Evolutionary conservation across 2,888 invertebrate genomes (phyloP).

Genomic region (Gortyna flavago): DNA sequence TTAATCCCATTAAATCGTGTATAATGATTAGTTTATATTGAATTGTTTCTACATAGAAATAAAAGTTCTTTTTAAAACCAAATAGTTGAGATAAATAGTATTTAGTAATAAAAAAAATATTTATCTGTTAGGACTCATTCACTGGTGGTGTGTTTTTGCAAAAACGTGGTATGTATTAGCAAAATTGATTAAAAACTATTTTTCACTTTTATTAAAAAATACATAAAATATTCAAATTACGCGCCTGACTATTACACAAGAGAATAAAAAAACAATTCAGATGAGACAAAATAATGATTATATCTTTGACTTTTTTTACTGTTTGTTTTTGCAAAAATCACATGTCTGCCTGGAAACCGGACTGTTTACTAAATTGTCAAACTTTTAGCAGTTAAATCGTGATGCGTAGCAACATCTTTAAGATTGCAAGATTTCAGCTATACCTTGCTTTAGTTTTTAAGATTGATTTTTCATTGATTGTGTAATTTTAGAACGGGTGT

Average conservation of each 20-base stretch:
- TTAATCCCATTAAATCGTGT: conserved; percentile 68
- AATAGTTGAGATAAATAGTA: conserved; percentile 75
- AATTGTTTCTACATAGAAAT: conserved; percentile 72
- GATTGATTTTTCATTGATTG: conserved; percentile 59
- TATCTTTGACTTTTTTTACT: conserved; percentile 17
- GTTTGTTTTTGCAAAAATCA: conserved; percentile 59
- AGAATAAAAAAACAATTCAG: conserved; percentile 15
- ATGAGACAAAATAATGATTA: conserved; percentile 27
- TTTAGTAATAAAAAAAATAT: conserved; percentile 57
- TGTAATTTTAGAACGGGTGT: conserved; percentile 34
- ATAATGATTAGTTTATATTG: conserved; percentile 68
- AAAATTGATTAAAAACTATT: conserved; percentile 53
- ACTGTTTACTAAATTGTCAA: conserved; percentile 55
- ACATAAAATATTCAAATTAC: conserved; percentile 51
- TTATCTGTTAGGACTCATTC: conserved; percentile 52
- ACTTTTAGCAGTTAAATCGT: conserved; percentile 36
- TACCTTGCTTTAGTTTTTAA: conserved; percentile 57
- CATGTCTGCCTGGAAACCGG: conserved; percentile 39
- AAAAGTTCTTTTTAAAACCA: conserved; percentile 73
- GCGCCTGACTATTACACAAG: conserved; percentile 20
- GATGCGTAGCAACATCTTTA: background rate
- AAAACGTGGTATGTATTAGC: conserved; percentile 58
- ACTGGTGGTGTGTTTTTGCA: conserved; percentile 62
- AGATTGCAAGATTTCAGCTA: conserved; percentile 37
- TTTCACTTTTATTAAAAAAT: conserved; percentile 63